Conservation (phyloP, 2,113 vertebrate genomes). For the Nesogale talazaci region DNA sequence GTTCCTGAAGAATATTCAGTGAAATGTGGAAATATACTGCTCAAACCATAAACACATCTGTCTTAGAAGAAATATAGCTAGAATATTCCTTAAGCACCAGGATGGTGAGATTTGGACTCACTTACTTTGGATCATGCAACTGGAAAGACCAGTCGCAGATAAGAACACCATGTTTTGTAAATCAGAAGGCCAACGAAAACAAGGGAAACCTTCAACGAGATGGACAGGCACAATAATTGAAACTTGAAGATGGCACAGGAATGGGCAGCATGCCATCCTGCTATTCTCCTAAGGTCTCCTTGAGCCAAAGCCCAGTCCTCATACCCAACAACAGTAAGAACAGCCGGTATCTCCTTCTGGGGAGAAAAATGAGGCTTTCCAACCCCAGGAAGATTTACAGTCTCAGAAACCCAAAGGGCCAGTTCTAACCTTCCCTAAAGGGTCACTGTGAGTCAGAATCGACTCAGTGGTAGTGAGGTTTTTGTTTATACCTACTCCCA, state of each 20-base stretch:
- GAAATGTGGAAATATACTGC: neutral
- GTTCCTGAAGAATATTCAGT: neutral
- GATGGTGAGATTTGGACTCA: neutral
- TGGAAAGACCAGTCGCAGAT: neutral
- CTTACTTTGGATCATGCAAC: neutral
- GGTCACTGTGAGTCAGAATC: too few relatives aligned
- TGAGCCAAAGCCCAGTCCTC: neutral
- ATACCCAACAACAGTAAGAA: too few relatives aligned
- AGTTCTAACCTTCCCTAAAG: too few relatives aligned
- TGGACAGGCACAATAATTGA: neutral
- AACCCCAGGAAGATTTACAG: too few relatives aligned
- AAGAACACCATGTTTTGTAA: neutral
- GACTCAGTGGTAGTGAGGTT: too few relatives aligned
- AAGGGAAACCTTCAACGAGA: neutral
- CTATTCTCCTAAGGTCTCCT: neutral
- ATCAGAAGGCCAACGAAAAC: neutral
- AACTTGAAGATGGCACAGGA: neutral
- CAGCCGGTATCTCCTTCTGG: too few relatives aligned
- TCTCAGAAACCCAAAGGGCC: too few relatives aligned
- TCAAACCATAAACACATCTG: neutral
- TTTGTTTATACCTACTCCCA: too few relatives aligned
- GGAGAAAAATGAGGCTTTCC: too few relatives aligned
- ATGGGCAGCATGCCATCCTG: neutral
- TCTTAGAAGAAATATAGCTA: neutral
- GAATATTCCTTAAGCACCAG: neutral